A percentile compares a stretch with the other conserved stretches of the same genome.
These are phyloP conservation scores for Liposcelis brunnea DNA, from an alignment of 2,888 invertebrate genomes.

Conservation along the genomic window DNA sequence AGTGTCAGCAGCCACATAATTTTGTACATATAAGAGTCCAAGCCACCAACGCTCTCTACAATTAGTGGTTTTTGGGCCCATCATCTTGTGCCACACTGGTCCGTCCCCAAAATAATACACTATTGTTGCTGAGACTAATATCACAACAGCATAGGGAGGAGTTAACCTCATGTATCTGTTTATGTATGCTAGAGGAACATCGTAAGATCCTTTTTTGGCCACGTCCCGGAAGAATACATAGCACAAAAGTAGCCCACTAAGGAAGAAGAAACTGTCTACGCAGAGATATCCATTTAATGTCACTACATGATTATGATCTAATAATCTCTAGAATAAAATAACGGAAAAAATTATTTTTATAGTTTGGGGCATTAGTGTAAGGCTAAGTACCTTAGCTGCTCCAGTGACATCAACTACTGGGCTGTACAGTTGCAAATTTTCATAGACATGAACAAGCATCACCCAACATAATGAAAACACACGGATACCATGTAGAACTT, in stretches of 20 bases:
- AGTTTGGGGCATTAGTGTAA: too few species aligned
- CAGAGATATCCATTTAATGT: not conserved
- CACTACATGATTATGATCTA: too few species aligned
- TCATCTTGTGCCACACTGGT: not conserved
- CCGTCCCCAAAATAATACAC: not conserved
- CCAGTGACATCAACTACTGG: too few species aligned
- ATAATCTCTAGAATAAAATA: too few species aligned
- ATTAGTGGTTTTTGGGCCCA: not conserved
- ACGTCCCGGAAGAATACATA: not conserved
- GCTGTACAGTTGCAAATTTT: too few species aligned
- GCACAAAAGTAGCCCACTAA: not conserved
- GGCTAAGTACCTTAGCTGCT: too few species aligned
- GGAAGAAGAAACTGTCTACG: not conserved
- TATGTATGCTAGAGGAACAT: not conserved
- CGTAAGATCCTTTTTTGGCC: not conserved
- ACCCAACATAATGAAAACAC: too few species aligned
- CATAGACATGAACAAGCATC: too few species aligned
- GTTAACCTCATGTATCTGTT: conserved; percentile 1
- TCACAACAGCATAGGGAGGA: not conserved
- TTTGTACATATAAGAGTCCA: not conserved
- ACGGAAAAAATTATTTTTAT: too few species aligned
- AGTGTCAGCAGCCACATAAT: not conserved
- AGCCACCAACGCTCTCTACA: not conserved
- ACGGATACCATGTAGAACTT: not conserved
- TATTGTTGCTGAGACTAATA: not conserved